Base-by-base conservation (phyloP, 1,140 invertebrate genomes). In the Drosophila lini region DNA sequence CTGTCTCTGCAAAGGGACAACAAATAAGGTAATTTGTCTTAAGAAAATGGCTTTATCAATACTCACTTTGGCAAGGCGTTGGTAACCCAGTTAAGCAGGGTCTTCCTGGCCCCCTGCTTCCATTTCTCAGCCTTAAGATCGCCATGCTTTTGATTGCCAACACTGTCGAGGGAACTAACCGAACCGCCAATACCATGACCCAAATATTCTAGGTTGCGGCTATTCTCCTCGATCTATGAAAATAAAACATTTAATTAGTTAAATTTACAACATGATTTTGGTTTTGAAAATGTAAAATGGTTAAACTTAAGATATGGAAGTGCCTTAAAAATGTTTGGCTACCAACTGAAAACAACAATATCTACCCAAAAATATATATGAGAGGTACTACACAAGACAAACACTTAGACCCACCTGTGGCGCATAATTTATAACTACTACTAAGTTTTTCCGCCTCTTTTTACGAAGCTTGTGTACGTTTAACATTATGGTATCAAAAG, bases 181-280 rank as follows among this genome's bases (percentile, higher is more conserved):
- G 96, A 97, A 62, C 94, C 94, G 68, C 96, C 95, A 92, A 96
- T 95, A 77, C 95, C 95, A 67, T 96, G 96, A 48, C 95, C 95
- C 76, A 98, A 94, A 92, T 97, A 97, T 92, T 98, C 97, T 82
- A 98, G 93, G 74, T 97, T 96, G 86, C 96, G 95, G 79, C 97
- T 97, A 92, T 98, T 98, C 93, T 99, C 98, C 94, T 99, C 98
- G 93, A 99, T 99, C 98, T 99, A 93, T 62, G 40, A 50, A 56
- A 44, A 40, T 3, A 41, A 8, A 8, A 3, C 11, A 44, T 32
- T n/a, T 16, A 31, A 32, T 59, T 40, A 74, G 32, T 55, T 47
- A 10, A 8, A 19, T 0, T 8, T n/a, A 1, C 8, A 6, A 6
- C 13, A 5, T 22, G 0, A 7, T 28, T 28, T n/a, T 3, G 4